Evolutionary conservation across 2,888 invertebrate genomes (phyloP).

Genomic region (Cordylochernes scorpioides): DNA sequence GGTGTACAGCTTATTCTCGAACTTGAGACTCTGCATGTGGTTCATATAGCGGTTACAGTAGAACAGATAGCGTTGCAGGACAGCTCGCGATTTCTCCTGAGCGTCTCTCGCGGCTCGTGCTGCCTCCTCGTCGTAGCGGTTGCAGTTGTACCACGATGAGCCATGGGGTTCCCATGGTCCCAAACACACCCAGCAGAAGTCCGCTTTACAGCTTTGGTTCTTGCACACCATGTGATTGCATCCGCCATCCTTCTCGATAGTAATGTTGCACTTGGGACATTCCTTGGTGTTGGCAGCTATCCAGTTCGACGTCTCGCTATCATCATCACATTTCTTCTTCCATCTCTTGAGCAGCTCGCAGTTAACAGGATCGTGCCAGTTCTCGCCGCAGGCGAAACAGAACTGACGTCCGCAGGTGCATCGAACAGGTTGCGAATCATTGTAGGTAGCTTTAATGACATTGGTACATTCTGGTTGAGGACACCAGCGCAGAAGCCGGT

Average conservation of each 20-base stretch:
- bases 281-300: constrained; percentile 97
- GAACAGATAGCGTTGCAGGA: constrained; percentile 82
- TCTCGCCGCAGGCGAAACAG: constrained; percentile 32
- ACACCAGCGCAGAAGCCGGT: constrained; percentile 86
- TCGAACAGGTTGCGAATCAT: constrained; percentile 64
- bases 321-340: constrained; percentile 51
- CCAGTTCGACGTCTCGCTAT: constrained; percentile 97
- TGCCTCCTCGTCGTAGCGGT: constrained; percentile 86
- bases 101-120: constrained; percentile 85
- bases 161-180: constrained; percentile 80
- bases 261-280: constrained; percentile 86
- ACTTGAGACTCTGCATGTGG: constrained; percentile 91
- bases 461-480: constrained; percentile 93
- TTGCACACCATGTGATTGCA: constrained; percentile 99
- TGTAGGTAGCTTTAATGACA: constrained; percentile 61
- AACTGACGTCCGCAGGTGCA: constrained; percentile 78
- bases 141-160: constrained; percentile 93
- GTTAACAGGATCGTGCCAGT: constrained; percentile 28
- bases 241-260: constrained; percentile 52
- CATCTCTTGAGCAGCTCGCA: constrained; percentile 27
- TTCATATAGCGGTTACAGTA: constrained; percentile 98
- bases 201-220: constrained; percentile 85
- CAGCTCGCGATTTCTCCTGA: constrained; percentile 73
- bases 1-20: constrained; percentile 82
- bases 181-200: constrained; percentile 98